phyloP scores from a whole-genome alignment of 1,140 invertebrate genomes.

The Drosophila melanica region DNA sequence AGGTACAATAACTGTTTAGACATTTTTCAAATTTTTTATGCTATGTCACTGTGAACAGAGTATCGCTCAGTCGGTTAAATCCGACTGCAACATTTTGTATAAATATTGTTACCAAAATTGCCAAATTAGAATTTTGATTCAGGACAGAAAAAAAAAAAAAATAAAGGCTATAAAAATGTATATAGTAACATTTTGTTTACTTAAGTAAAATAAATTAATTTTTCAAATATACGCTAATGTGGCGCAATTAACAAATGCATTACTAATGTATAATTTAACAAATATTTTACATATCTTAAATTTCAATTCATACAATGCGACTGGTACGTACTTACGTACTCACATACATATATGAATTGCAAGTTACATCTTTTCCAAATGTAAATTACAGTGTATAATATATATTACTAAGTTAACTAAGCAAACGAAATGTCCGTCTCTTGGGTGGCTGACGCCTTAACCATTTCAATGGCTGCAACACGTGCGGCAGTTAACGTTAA shows the following conservation, averaged over 20 bases:
- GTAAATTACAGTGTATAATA: constrained; percentile 30
- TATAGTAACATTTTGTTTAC: constrained; percentile 20
- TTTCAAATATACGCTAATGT: constrained; percentile 10
- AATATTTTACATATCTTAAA: constrained; percentile 27
- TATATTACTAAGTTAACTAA: constrained; percentile 19
- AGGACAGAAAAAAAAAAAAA: constrained; percentile 15
- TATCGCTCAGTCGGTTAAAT: too few species aligned
- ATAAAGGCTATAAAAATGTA: constrained; percentile 23
- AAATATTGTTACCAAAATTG: too few species aligned
- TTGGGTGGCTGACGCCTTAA: constrained; percentile 45
- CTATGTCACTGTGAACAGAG: not conserved
- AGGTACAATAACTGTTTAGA: too few species aligned
- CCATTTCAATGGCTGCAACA: constrained; percentile 68
- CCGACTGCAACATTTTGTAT: too few species aligned
- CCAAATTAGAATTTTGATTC: not conserved
- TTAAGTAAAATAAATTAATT: constrained; percentile 8
- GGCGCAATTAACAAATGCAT: constrained; percentile 22
- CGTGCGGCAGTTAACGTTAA: constrained; percentile 65
- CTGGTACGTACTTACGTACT: constrained; percentile 19
- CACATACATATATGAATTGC: constrained; percentile 1
- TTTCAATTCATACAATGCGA: constrained; percentile 12
- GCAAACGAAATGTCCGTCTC: constrained; percentile 41
- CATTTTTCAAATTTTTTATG: too few species aligned
- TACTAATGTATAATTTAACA: constrained; percentile 46
- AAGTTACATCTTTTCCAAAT: not conserved